Evolutionary conservation across 53 echinoderm and acorn worm genomes (phyloP).

Genomic region (Paelopatides confundens): DNA sequence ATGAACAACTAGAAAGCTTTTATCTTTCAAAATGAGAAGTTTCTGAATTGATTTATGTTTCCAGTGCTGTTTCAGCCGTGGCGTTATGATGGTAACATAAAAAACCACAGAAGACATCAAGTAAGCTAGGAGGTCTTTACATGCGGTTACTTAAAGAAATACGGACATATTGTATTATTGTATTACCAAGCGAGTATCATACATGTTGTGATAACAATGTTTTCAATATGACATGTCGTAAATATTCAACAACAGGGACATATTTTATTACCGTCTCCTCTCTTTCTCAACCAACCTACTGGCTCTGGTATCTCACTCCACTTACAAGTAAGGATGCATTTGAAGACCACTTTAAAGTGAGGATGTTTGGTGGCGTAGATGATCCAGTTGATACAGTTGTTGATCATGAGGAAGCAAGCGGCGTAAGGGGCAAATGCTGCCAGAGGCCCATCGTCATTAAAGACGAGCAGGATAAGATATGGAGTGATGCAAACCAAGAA

Average conservation of each 20-base stretch:
- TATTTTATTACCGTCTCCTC: not conserved
- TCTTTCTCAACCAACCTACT: not conserved
- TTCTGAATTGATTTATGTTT: too few species aligned
- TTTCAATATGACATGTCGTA: too few species aligned
- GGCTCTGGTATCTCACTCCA: constrained; percentile 67
- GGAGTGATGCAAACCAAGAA: constrained; percentile 73
- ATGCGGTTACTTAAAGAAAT: too few species aligned
- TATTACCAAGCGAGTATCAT: too few species aligned
- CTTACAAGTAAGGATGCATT: constrained; percentile 48
- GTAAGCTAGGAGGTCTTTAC: too few species aligned
- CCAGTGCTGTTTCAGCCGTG: too few species aligned
- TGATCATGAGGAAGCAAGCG: constrained; percentile 54
- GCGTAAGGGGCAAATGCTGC: constrained; percentile 75
- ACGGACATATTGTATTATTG: too few species aligned
- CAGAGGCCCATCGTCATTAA: constrained; percentile 21
- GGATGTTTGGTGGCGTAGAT: constrained; percentile 86
- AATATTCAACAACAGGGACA: constrained; percentile 28
- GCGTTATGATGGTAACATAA: too few species aligned
- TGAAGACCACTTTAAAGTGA: constrained; percentile 71
- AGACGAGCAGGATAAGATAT: constrained; percentile 49
- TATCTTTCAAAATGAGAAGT: too few species aligned
- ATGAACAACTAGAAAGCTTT: too few species aligned
- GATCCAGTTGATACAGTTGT: constrained; percentile 73
- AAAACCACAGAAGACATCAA: too few species aligned
- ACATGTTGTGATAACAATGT: too few species aligned